phyloP scores from a whole-genome alignment of 2,113 vertebrate genomes.

The Guaruba guarouba region DNA sequence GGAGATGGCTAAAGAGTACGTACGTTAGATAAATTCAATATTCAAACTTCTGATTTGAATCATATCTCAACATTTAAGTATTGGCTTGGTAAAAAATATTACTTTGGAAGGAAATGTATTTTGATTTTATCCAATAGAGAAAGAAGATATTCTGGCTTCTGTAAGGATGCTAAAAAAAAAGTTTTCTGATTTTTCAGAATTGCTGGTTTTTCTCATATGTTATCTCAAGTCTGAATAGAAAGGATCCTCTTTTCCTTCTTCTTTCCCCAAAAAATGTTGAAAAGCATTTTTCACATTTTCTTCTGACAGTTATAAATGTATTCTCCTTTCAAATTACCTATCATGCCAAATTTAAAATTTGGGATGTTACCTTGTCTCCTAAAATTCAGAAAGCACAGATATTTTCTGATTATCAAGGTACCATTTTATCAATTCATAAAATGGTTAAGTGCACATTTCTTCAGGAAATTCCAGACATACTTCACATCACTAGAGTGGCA shows the following conservation, averaged over 20 bases:
- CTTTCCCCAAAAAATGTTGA: neutral
- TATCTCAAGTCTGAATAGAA: neutral
- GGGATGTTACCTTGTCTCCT: neutral
- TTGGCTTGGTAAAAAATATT: rapidly evolving
- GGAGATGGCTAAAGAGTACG: neutral
- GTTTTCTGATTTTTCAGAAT: neutral
- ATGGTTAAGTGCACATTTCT: neutral
- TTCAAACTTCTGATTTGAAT: neutral
- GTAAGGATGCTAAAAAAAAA: neutral
- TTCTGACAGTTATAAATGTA: neutral
- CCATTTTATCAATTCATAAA: neutral
- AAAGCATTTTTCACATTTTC: neutral
- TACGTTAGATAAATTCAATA: neutral
- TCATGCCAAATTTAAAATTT: neutral
- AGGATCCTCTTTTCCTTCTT: neutral
- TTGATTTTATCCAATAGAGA: neutral
- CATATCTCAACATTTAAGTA: neutral
- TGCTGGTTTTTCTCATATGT: neutral
- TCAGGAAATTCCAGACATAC: neutral
- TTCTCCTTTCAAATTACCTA: neutral
- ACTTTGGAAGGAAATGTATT: rapidly evolving
- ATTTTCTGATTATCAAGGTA: neutral
- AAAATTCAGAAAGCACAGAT: neutral
- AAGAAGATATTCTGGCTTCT: neutral
- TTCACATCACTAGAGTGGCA: neutral